phyloP scores from a whole-genome alignment of 2,113 vertebrate species.

The Campylomormyrus numenius region DNA sequence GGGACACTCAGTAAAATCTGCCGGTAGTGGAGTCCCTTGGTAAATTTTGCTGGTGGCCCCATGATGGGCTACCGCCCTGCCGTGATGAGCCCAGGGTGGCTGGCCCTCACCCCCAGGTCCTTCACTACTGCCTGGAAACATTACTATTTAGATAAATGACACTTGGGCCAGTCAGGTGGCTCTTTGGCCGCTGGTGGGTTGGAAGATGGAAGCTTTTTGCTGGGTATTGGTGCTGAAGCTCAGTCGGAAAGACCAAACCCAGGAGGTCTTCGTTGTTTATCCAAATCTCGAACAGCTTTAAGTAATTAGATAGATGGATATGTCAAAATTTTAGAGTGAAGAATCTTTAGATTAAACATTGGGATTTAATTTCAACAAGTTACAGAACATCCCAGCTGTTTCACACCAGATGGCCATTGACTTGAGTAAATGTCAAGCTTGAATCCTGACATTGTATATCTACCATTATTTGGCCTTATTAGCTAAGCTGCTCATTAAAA shows the following conservation, averaged over 20 bases:
- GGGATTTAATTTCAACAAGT: not conserved
- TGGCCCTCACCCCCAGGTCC: not conserved
- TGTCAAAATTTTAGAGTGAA: not conserved
- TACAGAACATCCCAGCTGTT: not conserved
- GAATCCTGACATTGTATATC: not conserved
- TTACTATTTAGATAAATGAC: not conserved
- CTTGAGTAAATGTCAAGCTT: not conserved
- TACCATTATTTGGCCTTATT: not conserved
- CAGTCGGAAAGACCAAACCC: not conserved
- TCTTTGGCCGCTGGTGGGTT: not conserved
- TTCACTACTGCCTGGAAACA: not conserved
- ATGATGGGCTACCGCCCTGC: not conserved
- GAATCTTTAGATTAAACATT: not conserved
- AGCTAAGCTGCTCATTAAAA: not conserved
- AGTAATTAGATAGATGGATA: not conserved
- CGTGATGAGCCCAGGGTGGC: not conserved
- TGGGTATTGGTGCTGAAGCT: not conserved
- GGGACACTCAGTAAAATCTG: not conserved
- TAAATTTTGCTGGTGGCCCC: not conserved
- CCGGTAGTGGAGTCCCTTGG: not conserved
- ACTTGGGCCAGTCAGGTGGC: not conserved
- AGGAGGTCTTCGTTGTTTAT: not conserved
- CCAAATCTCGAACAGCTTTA: not conserved
- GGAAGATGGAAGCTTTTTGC: not conserved
- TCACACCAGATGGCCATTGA: not conserved